Conservation (phyloP, 2,888 invertebrate genomes). For the Tineola bisselliella region DNA sequence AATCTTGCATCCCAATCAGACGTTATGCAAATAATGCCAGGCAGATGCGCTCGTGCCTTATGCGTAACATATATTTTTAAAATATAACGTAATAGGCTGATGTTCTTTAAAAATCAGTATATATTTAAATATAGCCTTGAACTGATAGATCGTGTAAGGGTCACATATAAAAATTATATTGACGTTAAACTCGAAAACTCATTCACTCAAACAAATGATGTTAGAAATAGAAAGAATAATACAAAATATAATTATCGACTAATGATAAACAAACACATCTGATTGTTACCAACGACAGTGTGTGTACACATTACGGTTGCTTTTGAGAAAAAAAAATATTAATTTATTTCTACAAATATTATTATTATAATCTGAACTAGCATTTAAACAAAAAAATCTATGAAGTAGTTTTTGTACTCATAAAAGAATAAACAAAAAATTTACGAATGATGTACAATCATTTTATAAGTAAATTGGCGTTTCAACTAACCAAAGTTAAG, state of each 20-base stretch:
- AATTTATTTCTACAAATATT: not conserved
- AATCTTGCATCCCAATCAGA: slow-evolving; percentile 61
- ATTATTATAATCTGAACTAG: not conserved
- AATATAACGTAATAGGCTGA: not conserved
- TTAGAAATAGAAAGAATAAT: not conserved
- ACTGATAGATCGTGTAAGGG: not conserved
- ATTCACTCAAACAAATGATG: not conserved
- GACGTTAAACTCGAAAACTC: no score
- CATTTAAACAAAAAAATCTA: no score
- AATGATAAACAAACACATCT: not conserved
- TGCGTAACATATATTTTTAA: slow-evolving; percentile 28
- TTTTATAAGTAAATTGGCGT: not conserved
- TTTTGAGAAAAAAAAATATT: no score
- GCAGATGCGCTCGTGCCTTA: slow-evolving; percentile 60
- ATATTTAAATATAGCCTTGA: slow-evolving; percentile 5
- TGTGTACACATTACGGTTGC: not conserved
- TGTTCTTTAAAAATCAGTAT: slow-evolving; percentile 23
- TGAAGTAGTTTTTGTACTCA: not conserved
- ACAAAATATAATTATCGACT: not conserved
- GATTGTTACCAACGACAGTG: not conserved
- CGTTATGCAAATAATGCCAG: slow-evolving; percentile 52
- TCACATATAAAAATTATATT: no score
- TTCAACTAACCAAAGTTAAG: not conserved
- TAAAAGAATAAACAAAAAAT: not conserved
- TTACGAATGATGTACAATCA: not conserved